These are phyloP conservation scores for Setophaga petechia DNA, from an alignment of 2,113 vertebrate species.

Conservation along the genomic window DNA sequence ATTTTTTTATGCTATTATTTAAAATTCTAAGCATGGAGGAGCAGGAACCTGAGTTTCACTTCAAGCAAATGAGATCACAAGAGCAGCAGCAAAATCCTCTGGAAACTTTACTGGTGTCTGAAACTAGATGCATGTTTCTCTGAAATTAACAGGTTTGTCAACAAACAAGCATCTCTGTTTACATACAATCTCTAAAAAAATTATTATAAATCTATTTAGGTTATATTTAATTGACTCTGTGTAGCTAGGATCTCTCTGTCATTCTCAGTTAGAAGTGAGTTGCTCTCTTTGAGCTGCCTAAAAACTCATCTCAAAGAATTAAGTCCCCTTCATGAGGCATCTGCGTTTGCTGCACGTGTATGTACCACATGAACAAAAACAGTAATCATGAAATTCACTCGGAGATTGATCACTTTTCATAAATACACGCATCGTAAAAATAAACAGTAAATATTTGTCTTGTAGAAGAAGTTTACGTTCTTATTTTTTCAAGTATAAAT, in stretches of 20 bases:
- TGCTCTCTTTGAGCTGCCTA: background rate
- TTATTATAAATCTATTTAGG: background rate
- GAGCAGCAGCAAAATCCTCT: background rate
- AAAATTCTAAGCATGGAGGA: background rate
- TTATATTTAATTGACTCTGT: background rate
- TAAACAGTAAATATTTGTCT: background rate
- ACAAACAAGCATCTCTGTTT: background rate
- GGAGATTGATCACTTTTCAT: background rate
- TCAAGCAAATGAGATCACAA: background rate
- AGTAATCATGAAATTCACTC: background rate
- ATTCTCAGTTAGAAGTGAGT: background rate
- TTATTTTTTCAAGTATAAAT: slow-evolving; percentile 15
- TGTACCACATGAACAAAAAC: background rate
- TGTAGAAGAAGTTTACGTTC: background rate
- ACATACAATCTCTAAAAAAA: background rate
- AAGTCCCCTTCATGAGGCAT: background rate
- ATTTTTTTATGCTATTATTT: background rate
- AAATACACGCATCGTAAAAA: background rate
- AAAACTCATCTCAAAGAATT: background rate
- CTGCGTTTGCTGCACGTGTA: background rate
- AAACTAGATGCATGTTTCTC: background rate
- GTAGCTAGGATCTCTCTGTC: background rate
- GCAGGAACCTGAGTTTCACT: background rate
- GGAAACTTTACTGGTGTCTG: background rate
- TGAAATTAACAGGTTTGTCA: background rate